Evolutionary conservation across 2,797 vertebrate species (phyloP).

Genomic region (Serranus cabrilla): DNA sequence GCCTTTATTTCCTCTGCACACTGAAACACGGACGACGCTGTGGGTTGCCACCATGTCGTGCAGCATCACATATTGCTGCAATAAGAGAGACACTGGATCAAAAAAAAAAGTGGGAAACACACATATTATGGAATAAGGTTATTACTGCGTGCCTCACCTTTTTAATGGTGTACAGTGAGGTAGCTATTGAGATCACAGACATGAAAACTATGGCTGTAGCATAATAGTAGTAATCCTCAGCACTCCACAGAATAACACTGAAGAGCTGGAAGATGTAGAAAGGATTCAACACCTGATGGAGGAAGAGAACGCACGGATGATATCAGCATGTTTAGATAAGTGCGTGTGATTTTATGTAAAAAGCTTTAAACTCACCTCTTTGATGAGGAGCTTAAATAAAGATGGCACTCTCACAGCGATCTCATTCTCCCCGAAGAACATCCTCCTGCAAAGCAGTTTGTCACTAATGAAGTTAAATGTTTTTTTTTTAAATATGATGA

Average conservation of each 20-base stretch:
- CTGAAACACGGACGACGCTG: slow-evolving; percentile 92
- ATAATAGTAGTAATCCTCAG: slow-evolving; percentile 95
- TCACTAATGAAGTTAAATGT: not conserved
- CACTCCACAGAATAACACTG: slow-evolving; percentile 94
- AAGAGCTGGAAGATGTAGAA: slow-evolving; percentile 99
- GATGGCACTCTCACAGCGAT: slow-evolving; percentile 95
- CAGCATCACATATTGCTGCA: slow-evolving; percentile 95
- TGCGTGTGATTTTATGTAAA: not conserved
- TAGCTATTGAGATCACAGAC: slow-evolving; percentile 94
- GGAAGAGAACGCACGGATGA: not conserved
- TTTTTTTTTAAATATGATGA: not conserved
- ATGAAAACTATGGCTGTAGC: slow-evolving; percentile 94
- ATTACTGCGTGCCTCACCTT: slow-evolving; percentile 86
- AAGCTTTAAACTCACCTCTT: slow-evolving; percentile 88
- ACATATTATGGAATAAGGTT: not conserved
- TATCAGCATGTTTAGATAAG: not conserved
- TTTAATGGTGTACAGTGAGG: slow-evolving; percentile 96
- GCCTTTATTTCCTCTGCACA: slow-evolving; percentile 91
- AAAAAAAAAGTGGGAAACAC: not conserved
- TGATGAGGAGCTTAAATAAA: slow-evolving; percentile 93
- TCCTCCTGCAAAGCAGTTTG: slow-evolving; percentile 80
- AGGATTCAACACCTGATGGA: slow-evolving; percentile 94
- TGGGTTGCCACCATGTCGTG: slow-evolving; percentile 96
- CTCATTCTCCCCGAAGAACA: slow-evolving; percentile 95
- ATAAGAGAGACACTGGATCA: slow-evolving; percentile 22